These are phyloP conservation scores for Prosopocoilus inquinatus DNA, from an alignment of 2,888 invertebrate species.

Conservation along the genomic window DNA sequence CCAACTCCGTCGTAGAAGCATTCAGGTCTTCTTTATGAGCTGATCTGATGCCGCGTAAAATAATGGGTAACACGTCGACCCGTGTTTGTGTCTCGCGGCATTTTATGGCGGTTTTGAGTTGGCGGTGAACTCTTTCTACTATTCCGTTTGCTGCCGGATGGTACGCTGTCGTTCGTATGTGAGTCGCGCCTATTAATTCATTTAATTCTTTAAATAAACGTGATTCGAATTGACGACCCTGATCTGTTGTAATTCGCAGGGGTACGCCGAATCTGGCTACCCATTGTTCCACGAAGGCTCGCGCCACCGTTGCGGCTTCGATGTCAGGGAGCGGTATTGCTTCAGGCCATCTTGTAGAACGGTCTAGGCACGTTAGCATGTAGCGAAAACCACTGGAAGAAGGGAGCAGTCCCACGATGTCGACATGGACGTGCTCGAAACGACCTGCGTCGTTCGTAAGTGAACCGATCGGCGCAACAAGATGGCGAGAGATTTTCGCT, in stretches of 20 bases:
- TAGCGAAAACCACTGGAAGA: slow-evolving; percentile 32
- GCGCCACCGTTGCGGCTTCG: slow-evolving; percentile 34
- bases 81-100: slow-evolving; percentile 14
- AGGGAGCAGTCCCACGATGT: slow-evolving; percentile 48
- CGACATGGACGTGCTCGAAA: slow-evolving; percentile 47
- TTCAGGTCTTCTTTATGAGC: slow-evolving; percentile 15
- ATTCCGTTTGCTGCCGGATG: slow-evolving; percentile 26
- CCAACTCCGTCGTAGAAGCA: too few relatives aligned
- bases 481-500: slow-evolving; percentile 37
- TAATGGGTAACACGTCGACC: slow-evolving; percentile 18
- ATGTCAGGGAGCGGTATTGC: slow-evolving; percentile 38
- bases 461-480: slow-evolving; percentile 16
- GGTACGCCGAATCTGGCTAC: slow-evolving; percentile 40
- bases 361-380: slow-evolving; percentile 38
- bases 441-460: slow-evolving; percentile 29
- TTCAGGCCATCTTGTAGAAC: slow-evolving; percentile 37
- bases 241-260: slow-evolving; percentile 36
- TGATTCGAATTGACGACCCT: slow-evolving; percentile 35
- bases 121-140: slow-evolving; percentile 26
- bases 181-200: slow-evolving; percentile 20
- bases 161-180: slow-evolving; percentile 26
- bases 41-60: slow-evolving; percentile 16
- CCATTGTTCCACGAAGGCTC: slow-evolving; percentile 33
- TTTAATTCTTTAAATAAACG: slow-evolving; percentile 25
- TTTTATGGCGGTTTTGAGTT: slow-evolving; percentile 21